Percentiles rank a stretch among this genome's conserved stretches.
Evolutionary conservation across 2,113 vertebrate species (phyloP).

Genomic region (Boulengerochromis microlepis): DNA sequence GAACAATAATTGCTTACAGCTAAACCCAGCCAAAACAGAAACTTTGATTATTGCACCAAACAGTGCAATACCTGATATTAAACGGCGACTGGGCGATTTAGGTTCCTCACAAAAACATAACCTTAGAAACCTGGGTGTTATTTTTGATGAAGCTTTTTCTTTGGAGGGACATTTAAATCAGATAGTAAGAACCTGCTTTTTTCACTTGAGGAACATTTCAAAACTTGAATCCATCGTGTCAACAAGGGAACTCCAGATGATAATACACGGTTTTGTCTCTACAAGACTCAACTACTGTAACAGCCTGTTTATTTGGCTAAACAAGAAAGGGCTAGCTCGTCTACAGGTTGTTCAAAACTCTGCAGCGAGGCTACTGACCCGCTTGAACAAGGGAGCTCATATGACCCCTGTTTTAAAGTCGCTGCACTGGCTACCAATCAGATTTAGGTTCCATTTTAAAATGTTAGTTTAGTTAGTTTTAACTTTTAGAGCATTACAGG

Average conservation of each 20-base stretch:
- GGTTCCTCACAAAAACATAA: background rate
- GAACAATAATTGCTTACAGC: background rate
- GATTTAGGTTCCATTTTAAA: background rate
- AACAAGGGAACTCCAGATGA: background rate
- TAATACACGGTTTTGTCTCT: background rate
- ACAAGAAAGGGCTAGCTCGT: background rate
- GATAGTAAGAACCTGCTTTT: background rate
- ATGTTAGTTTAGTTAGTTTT: background rate
- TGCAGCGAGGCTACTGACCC: background rate
- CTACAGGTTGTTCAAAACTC: background rate
- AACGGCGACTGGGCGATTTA: accelerated
- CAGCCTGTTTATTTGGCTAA: background rate
- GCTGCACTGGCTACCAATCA: background rate
- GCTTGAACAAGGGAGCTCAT: background rate
- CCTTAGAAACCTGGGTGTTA: background rate
- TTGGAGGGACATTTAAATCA: background rate
- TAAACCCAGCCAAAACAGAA: background rate
- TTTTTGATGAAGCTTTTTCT: background rate
- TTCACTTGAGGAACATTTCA: background rate
- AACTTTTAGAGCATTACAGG: background rate
- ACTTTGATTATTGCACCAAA: background rate
- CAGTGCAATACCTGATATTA: background rate
- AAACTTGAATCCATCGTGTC: background rate
- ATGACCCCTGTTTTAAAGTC: background rate
- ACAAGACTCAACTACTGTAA: background rate